Base-by-base conservation (phyloP, 2,113 vertebrate genomes). In the Alosa alosa region DNA sequence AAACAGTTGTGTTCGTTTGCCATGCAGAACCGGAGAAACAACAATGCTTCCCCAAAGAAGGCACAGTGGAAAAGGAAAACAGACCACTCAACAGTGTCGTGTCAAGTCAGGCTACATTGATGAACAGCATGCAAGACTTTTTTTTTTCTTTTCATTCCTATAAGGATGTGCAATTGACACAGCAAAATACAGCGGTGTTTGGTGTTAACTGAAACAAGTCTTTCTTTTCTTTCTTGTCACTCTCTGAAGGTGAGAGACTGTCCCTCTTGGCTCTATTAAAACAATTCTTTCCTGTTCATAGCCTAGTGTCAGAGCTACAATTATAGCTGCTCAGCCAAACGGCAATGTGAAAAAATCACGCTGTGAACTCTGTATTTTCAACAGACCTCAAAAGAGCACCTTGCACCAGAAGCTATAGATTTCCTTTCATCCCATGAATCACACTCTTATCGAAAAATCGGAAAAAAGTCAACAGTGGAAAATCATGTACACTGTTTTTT, bases 251-350 rank as follows among this genome's bases (percentile, higher is more conserved):
- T 78, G 31, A 78, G 13, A 36, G 11, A 11, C 31, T 39, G 72
- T 36, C 72, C 72, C 72, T 75, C 25, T 39, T 39, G 72, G 36
- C 72, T 78, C 72, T 78, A 78, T 78, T 78, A 78, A 78, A 39
- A 78, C 36, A 78, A 78, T 78, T 39, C 1, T 31, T 31, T 25
- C 31, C 31, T 39, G 72, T 41, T 78, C 36, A 39, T 36, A 17
- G 36, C 31, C 31, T 31, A 36, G 72, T 41, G 72, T 6, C 36
- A 41, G 6, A 60, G 55, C 31, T 39, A 36, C 36, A 39, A 39
- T 6, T 13, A 78, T 17, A 39, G 36, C 15, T 17, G 72, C 72
- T 39, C 2, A 20, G 55, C 18, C 55, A 15, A 17, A 17, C 6
- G 18, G 6, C 55, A 60, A 20, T 22, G 55, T 60, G 20, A 60